Evolutionary conservation across 1,140 invertebrate genomes (phyloP).

Genomic region (Subanguina moxae): DNA sequence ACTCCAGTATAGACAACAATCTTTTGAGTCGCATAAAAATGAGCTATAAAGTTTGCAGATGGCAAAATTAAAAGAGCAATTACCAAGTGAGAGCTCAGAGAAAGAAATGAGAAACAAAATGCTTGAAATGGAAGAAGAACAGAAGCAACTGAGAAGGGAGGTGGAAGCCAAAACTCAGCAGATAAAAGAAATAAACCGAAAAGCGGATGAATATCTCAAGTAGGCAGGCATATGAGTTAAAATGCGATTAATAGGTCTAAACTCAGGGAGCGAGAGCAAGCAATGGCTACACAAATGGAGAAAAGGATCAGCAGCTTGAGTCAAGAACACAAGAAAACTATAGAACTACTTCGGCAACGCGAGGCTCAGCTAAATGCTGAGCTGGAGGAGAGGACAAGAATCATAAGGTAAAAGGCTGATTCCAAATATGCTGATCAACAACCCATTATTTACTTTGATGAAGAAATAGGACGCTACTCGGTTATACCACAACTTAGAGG

Average conservation of each 20-base stretch:
- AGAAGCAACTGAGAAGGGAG: conserved; percentile 17
- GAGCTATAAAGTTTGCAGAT: neutral
- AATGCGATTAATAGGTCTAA: neutral
- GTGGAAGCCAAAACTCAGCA: conserved; percentile 32
- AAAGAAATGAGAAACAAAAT: neutral
- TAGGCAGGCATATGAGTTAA: conserved; percentile 5
- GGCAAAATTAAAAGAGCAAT: neutral
- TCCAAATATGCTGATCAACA: neutral
- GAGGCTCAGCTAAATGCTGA: conserved; percentile 14
- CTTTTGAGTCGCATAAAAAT: no score
- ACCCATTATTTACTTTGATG: no score
- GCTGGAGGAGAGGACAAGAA: conserved; percentile 7
- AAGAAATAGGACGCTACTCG: no score
- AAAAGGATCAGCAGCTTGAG: conserved; percentile 16
- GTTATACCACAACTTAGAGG: no score
- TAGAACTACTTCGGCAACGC: conserved; percentile 25
- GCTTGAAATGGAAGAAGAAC: conserved; percentile 10
- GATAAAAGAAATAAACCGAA: conserved; percentile 9
- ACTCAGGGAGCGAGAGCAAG: conserved; percentile 15
- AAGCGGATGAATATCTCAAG: conserved; percentile 17
- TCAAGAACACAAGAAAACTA: conserved; percentile 17
- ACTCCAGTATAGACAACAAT: no score
- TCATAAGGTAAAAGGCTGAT: conserved; percentile 4
- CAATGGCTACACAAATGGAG: conserved; percentile 13
- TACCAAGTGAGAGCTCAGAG: neutral